Evolutionary conservation across 2,113 vertebrate genomes (phyloP).

Genomic region (Chionodraco myersi): DNA sequence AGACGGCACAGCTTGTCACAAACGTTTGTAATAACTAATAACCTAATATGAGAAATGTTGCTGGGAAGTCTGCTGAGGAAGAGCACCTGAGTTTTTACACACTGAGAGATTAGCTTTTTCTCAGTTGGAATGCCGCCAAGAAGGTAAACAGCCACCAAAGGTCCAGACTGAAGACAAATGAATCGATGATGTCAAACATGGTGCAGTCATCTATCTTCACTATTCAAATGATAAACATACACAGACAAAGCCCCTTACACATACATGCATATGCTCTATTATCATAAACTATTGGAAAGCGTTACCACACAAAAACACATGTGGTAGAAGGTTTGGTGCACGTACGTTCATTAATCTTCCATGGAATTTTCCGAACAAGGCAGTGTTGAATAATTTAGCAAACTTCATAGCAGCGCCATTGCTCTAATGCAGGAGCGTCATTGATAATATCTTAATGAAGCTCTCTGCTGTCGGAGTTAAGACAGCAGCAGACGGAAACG

Average conservation of each 20-base stretch:
- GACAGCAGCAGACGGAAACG: conserved; percentile 53
- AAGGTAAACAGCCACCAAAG: conserved; percentile 42
- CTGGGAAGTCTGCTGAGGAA: neutral
- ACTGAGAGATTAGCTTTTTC: neutral
- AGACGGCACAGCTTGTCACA: neutral
- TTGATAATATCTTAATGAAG: conserved; percentile 70
- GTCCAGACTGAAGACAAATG: conserved; percentile 52
- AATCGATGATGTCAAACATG: conserved; percentile 20
- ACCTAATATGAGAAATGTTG: neutral
- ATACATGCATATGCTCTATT: neutral
- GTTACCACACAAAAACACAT: conserved; percentile 13
- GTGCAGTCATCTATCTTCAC: conserved; percentile 39
- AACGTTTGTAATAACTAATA: conserved; percentile 17
- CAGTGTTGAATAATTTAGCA: conserved; percentile 76
- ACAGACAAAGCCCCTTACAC: conserved; percentile 1
- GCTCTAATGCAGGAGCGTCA: conserved; percentile 66
- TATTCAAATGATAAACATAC: conserved; percentile 25
- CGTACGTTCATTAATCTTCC: conserved; percentile 68
- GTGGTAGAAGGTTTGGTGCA: conserved; percentile 40
- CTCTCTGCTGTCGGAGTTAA: conserved; percentile 58
- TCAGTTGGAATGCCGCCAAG: conserved; percentile 31
- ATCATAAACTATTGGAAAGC: neutral
- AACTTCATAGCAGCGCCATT: conserved; percentile 59
- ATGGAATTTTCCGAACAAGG: conserved; percentile 67
- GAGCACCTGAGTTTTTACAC: neutral